Conservation (phyloP, 1,140 invertebrate genomes). For the Chlorops oryzae region DNA sequence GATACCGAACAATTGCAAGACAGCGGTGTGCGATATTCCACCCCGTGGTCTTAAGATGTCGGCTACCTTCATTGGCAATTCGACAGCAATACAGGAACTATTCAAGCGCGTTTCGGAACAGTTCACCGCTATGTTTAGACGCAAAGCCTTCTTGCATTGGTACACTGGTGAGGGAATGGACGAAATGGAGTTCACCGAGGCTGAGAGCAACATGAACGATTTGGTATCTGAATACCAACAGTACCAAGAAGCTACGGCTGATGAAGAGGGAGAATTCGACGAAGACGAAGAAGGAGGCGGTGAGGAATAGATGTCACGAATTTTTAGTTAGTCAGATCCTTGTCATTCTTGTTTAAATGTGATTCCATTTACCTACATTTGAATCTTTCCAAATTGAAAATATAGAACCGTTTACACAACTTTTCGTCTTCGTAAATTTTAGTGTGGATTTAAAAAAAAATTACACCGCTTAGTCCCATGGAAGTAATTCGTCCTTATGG, state of each 20-base stretch:
- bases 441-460: too few species aligned
- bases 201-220: slow-evolving; percentile 74
- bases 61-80: slow-evolving; percentile 66
- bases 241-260: slow-evolving; percentile 72
- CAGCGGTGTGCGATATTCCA: slow-evolving; percentile 68
- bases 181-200: slow-evolving; percentile 77
- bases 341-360: too few species aligned
- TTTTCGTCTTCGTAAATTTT: too few species aligned
- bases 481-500: too few species aligned
- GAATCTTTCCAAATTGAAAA: too few species aligned
- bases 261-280: slow-evolving; percentile 64
- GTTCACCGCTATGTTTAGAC: slow-evolving; percentile 67
- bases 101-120: slow-evolving; percentile 64
- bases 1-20: slow-evolving; percentile 74
- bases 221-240: slow-evolving; percentile 84
- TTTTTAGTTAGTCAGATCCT: too few species aligned
- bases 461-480: too few species aligned
- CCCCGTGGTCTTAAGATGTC: slow-evolving; percentile 66
- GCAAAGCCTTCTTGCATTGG: slow-evolving; percentile 74
- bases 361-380: too few species aligned
- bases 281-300: slow-evolving; percentile 57
- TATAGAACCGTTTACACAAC: too few species aligned
- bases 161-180: slow-evolving; percentile 82
- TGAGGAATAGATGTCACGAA: slow-evolving; percentile 39
- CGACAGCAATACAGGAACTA: slow-evolving; percentile 65